A percentile compares a stretch with the other conserved stretches of the same genome.
Conservation (phyloP, 2,888 invertebrate species). For the Stenolophus ochropezus region DNA sequence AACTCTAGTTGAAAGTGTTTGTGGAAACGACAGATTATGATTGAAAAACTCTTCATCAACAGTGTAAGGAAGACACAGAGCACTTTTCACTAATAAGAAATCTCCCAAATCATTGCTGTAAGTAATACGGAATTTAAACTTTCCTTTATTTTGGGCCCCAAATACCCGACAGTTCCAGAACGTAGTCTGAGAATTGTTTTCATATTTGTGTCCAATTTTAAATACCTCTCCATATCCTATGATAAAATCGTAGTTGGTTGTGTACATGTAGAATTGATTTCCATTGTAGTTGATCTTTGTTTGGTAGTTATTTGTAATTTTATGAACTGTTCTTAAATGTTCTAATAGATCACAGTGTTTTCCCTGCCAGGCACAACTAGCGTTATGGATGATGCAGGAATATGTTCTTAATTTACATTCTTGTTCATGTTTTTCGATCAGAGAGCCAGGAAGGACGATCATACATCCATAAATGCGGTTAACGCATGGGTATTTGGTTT, state of each 20-base stretch:
- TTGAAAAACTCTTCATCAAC: slow-evolving; percentile 52
- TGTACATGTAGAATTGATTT: slow-evolving; percentile 49
- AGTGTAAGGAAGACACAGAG: slow-evolving; percentile 20
- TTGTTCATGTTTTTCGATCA: slow-evolving; percentile 56
- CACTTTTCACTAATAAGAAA: slow-evolving; percentile 38
- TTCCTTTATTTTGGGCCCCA: slow-evolving; percentile 29
- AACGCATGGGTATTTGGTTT: slow-evolving; percentile 67
- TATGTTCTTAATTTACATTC: slow-evolving; percentile 51
- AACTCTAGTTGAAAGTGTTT: slow-evolving; percentile 36
- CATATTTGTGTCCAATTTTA: slow-evolving; percentile 55
- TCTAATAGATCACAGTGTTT: slow-evolving; percentile 47
- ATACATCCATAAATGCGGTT: slow-evolving; percentile 65
- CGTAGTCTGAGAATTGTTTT: slow-evolving; percentile 54
- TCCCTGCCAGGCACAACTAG: slow-evolving; percentile 53
- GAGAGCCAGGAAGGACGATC: slow-evolving; percentile 32
- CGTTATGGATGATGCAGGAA: slow-evolving; percentile 44
- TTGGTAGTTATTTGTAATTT: slow-evolving; percentile 23
- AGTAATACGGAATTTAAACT: slow-evolving; percentile 42
- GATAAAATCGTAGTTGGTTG: slow-evolving; percentile 50
- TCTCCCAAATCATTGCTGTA: slow-evolving; percentile 51
- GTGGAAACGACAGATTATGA: slow-evolving; percentile 48
- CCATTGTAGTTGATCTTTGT: slow-evolving; percentile 46
- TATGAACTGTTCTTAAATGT: slow-evolving; percentile 45
- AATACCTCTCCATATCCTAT: slow-evolving; percentile 49
- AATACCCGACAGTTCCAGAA: slow-evolving; percentile 53